Conservation (phyloP, 2,113 vertebrate species). For the Heterotis niloticus region DNA sequence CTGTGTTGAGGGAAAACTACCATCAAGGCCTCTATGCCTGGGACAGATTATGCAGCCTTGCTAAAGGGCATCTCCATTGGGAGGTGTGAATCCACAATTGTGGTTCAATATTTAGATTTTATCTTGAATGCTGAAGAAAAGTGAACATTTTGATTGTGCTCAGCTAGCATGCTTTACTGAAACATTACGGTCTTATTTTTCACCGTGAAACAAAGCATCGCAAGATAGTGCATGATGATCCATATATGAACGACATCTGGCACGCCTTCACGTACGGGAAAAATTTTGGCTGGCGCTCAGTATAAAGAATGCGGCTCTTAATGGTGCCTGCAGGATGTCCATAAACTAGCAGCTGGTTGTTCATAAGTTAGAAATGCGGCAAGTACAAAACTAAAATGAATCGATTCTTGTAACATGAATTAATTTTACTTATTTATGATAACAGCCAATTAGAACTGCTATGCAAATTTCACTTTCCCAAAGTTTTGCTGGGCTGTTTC, state of each 20-base stretch:
- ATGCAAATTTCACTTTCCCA: too few relatives aligned
- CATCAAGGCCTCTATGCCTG: too few relatives aligned
- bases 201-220: neutral
- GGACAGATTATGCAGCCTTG: neutral
- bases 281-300: neutral
- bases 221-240: neutral
- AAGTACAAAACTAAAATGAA: too few relatives aligned
- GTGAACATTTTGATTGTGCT: neutral
- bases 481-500: too few relatives aligned
- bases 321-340: too few relatives aligned
- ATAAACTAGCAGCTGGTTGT: too few relatives aligned
- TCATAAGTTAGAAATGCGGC: too few relatives aligned
- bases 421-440: too few relatives aligned
- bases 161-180: neutral
- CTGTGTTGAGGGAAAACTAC: too few relatives aligned
- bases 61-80: neutral
- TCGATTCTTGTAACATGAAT: too few relatives aligned
- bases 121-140: neutral
- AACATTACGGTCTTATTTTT: neutral
- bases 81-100: neutral
- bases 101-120: neutral
- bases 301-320: too few relatives aligned
- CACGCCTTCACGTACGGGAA: neutral
- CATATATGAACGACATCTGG: neutral
- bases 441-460: too few relatives aligned